A percentile compares a stretch with the other conserved stretches of the same genome.
phyloP scores from a whole-genome alignment of 2,113 vertebrate species.

The Gobiocypris rarus region DNA sequence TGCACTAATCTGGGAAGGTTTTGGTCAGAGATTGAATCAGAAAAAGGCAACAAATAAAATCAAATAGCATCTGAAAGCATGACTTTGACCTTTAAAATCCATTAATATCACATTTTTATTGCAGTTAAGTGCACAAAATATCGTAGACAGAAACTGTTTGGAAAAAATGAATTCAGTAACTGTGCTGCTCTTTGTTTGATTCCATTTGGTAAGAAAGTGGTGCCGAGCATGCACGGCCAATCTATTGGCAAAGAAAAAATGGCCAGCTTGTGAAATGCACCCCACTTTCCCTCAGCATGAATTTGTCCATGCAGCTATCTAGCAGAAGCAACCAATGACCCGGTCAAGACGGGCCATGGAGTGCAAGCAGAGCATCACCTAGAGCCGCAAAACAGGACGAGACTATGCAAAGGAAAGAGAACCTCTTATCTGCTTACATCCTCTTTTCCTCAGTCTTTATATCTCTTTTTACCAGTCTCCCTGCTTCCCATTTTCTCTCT shows the following conservation, averaged over 20 bases:
- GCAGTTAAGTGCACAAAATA: not conserved
- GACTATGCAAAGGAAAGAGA: conserved; percentile 46
- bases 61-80: not conserved
- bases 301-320: conserved; percentile 17
- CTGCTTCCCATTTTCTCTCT: conserved; percentile 33
- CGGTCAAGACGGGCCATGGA: not conserved
- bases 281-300: conserved; percentile 5
- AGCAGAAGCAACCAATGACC: conserved; percentile 18
- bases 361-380: not conserved
- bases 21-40: not conserved
- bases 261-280: conserved; percentile 23
- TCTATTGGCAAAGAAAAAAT: conserved; percentile 43
- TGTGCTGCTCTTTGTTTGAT: conserved; percentile 35
- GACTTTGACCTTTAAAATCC: not conserved
- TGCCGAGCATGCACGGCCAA: conserved; percentile 9
- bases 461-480: conserved; percentile 28
- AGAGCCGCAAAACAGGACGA: not conserved
- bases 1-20: not conserved
- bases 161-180: not conserved
- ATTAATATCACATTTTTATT: not conserved
- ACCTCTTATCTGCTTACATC: not conserved
- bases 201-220: conserved; percentile 42
- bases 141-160: not conserved
- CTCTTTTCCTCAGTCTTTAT: conserved; percentile 7
- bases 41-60: not conserved